phyloP scores from a whole-genome alignment of 2,888 invertebrate species.

The Diachrysia chrysitis region DNA sequence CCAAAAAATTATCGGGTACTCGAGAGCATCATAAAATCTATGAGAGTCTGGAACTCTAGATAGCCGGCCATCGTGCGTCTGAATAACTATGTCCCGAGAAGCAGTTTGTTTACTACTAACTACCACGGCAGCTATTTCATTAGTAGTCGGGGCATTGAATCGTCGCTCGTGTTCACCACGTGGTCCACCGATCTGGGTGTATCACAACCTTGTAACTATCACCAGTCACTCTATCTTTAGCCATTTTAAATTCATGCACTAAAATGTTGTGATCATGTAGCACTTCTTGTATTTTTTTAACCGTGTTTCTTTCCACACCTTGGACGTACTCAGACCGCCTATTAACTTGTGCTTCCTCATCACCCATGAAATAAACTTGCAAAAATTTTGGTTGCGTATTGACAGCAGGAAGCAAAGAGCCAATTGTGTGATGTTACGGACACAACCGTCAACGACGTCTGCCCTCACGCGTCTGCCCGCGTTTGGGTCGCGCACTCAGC shows the following conservation, averaged over 20 bases:
- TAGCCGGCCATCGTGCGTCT: conserved; percentile 39
- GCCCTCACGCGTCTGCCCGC: too few species aligned
- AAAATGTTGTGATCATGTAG: conserved; percentile 58
- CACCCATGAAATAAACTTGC: conserved; percentile 65
- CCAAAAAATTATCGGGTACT: conserved; percentile 67
- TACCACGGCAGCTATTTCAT: conserved; percentile 61
- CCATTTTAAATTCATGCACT: conserved; percentile 52
- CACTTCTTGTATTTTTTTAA: conserved; percentile 59
- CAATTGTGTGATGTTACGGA: conserved; percentile 61
- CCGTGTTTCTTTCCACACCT: conserved; percentile 54
- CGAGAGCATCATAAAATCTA: conserved; percentile 67
- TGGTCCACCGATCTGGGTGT: conserved; percentile 58
- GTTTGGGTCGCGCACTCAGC: too few species aligned
- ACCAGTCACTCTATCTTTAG: too few species aligned
- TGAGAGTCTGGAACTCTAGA: conserved; percentile 63
- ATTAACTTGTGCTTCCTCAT: conserved; percentile 51
- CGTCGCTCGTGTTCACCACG: conserved; percentile 59
- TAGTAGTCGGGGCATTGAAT: conserved; percentile 57
- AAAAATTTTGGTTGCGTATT: conserved; percentile 58
- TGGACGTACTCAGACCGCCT: conserved; percentile 50
- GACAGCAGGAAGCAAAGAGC: conserved; percentile 46
- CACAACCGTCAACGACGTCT: too few species aligned
- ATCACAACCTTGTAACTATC: conserved; percentile 63
- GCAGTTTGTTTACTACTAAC: conserved; percentile 30
- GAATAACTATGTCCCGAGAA: conserved; percentile 53